phyloP scores from a whole-genome alignment of 2,797 vertebrate genomes.

The Valencia hispanica region DNA sequence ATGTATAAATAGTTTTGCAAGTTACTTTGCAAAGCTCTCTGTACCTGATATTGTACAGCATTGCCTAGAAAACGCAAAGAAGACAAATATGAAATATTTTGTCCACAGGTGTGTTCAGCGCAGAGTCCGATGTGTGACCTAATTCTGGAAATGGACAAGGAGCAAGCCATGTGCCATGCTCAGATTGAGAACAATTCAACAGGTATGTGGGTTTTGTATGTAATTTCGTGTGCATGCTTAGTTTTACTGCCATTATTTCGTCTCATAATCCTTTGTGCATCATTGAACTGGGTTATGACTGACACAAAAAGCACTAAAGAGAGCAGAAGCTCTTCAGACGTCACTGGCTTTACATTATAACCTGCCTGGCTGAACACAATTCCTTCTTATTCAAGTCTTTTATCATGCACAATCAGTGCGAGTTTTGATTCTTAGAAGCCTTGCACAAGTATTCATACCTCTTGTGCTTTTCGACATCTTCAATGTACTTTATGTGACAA shows the following conservation, averaged over 20 bases:
- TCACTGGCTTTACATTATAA: conserved; percentile 20
- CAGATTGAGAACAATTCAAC: conserved; percentile 74
- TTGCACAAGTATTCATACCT: background rate
- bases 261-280: conserved; percentile 1
- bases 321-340: conserved; percentile 36
- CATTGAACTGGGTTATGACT: conserved; percentile 1
- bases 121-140: conserved; percentile 79
- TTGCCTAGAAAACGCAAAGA: background rate
- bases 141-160: conserved; percentile 70
- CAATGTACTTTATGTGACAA: background rate
- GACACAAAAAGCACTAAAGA: conserved; percentile 32
- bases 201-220: conserved; percentile 61
- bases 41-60: background rate
- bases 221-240: background rate
- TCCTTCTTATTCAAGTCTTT: conserved; percentile 11
- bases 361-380: conserved; percentile 33
- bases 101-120: conserved; percentile 68
- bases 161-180: conserved; percentile 69
- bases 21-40: background rate
- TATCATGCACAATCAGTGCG: conserved; percentile 5
- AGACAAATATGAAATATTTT: conserved; percentile 13
- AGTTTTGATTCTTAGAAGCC: background rate
- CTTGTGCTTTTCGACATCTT: too few species aligned
- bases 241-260: background rate
- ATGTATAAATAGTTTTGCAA: background rate